Evolutionary conservation across 2,797 vertebrate genomes (phyloP).

Genomic region (Channallabes apus): DNA sequence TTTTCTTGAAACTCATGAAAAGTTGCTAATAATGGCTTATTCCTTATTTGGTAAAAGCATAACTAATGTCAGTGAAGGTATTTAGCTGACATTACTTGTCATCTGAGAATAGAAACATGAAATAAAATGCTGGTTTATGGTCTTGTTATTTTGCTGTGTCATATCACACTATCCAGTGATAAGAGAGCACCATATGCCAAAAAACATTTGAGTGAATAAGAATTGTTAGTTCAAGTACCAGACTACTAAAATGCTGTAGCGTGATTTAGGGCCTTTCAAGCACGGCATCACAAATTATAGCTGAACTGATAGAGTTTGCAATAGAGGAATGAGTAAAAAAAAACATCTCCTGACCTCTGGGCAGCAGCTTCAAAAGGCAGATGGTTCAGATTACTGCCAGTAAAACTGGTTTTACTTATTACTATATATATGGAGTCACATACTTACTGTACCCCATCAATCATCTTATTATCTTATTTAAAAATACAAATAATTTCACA

Average conservation of each 20-base stretch:
- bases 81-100: neutral
- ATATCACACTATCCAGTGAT: no score
- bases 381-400: slow-evolving; percentile 9
- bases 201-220: neutral
- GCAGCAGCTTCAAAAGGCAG: slow-evolving; percentile 7
- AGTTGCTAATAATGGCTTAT: neutral
- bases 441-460: neutral
- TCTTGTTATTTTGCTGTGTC: neutral
- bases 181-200: neutral
- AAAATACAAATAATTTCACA: neutral
- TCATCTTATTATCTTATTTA: neutral
- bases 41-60: neutral
- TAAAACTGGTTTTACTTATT: slow-evolving; percentile 2
- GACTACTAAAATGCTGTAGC: neutral
- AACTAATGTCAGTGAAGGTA: neutral
- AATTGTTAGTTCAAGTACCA: neutral
- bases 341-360: slow-evolving; percentile 3
- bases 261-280: neutral
- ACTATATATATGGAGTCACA: neutral
- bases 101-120: neutral
- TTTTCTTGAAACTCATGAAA: neutral
- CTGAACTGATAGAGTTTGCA: slow-evolving; percentile 8
- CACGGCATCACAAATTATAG: slow-evolving; percentile 1
- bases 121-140: neutral
- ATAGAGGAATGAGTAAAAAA: neutral